Base-by-base conservation (phyloP, 2,113 vertebrate species). In the Colaptes auratus region DNA sequence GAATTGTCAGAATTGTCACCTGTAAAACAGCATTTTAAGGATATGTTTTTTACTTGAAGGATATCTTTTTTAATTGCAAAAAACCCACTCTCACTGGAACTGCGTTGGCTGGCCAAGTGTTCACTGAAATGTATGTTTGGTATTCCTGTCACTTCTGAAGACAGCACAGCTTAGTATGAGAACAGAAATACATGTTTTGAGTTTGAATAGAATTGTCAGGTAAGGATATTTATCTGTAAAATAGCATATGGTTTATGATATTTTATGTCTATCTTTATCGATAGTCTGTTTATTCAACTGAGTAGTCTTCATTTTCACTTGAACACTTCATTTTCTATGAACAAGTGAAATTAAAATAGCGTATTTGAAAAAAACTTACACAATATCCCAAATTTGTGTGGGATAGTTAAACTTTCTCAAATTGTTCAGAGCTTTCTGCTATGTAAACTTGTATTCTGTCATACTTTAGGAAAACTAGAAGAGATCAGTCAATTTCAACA, bases 151-250 rank as follows among this genome's bases (percentile, higher is more conserved):
- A 70, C 17, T 70, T 7, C 21, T 89, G 18, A 36, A 30, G 3
- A 53, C 36, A 42, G n/a, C 14, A 12, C 2, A 2, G 20, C 30
- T 52, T 2, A 27, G 24, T 25, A 24, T 56, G 52, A 31, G 72
- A 70, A 65, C 14, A 82, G 35, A 71, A 89, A 39, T 5, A 5
- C 18, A 33, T 0, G 0, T 35, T 56, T 82, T 72, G 1, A 4
- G 79, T 87, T 69, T 12, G 1, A 27, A 5, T 30, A 14, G 10
- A 50, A 8, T 10, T 16, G 18, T 30, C 11, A 46, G 42, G 5
- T 4, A 59, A 56, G 24, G 15, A 42, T 3, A 21, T 33, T 12
- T 53, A 3, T 31, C 25, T 48, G 15, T 86, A 56, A 90, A 80
- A 2, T 19, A 21, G 3, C 33, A 5, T n/a, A 17, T 52, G 44